Conservation (phyloP, 2,888 invertebrate species). For the Nemoura dubitans region DNA sequence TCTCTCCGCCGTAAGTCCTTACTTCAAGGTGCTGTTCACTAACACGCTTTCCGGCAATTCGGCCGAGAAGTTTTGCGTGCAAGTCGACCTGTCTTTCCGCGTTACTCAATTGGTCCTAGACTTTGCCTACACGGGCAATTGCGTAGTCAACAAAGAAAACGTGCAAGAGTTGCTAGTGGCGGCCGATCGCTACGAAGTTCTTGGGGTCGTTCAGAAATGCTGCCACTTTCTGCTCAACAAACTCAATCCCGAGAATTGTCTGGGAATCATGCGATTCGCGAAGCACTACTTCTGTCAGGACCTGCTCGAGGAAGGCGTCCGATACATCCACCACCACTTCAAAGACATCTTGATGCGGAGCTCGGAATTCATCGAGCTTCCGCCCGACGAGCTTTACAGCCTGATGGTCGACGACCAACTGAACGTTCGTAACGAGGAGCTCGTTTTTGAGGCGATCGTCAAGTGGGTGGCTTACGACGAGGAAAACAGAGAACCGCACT, state of each 20-base stretch:
- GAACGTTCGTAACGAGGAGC: slow-evolving; percentile 76
- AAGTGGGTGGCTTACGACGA: slow-evolving; percentile 74
- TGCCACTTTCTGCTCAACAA: slow-evolving; percentile 72
- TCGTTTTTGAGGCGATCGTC: slow-evolving; percentile 77
- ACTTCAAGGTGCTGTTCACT: slow-evolving; percentile 77
- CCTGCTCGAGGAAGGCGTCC: slow-evolving; percentile 69
- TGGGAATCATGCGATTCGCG: slow-evolving; percentile 76
- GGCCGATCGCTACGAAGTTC: slow-evolving; percentile 78
- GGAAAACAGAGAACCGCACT: slow-evolving; percentile 64
- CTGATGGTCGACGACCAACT: slow-evolving; percentile 76
- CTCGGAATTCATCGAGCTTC: slow-evolving; percentile 70
- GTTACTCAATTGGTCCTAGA: slow-evolving; percentile 74
- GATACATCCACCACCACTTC: slow-evolving; percentile 69
- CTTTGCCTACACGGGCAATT: slow-evolving; percentile 77
- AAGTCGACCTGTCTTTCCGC: slow-evolving; percentile 62
- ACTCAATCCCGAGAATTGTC: slow-evolving; percentile 72
- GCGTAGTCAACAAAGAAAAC: slow-evolving; percentile 70
- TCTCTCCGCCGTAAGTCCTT: slow-evolving; percentile 76
- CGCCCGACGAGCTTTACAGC: slow-evolving; percentile 69
- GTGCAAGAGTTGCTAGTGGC: slow-evolving; percentile 75
- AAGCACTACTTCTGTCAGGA: slow-evolving; percentile 75
- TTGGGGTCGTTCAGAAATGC: slow-evolving; percentile 76
- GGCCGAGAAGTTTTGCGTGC: neutral
- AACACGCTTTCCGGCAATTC: slow-evolving; percentile 64
- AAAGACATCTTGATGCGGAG: slow-evolving; percentile 65